Base-by-base conservation (phyloP, 2,888 invertebrate genomes). In the Chesias legatella region DNA sequence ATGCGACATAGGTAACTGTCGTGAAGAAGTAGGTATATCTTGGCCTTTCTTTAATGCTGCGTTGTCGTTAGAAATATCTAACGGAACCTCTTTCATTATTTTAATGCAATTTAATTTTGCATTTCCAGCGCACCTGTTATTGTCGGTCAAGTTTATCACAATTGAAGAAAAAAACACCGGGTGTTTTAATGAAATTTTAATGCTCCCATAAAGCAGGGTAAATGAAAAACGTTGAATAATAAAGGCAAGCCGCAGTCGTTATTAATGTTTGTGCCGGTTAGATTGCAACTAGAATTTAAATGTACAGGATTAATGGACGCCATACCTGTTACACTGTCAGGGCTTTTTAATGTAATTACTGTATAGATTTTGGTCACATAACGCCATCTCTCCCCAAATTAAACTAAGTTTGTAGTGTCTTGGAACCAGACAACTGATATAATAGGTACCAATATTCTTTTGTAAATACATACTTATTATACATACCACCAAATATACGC, bases 181-280 rank as follows among this genome's bases (percentile, higher is more conserved):
- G 34, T 36, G 29, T 45, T 49, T 51, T 50, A 58, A 59, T 54
- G 46, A 51, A 48, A 56, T 41, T 39, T 44, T 52, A 51, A 56
- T 52, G 46, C 52, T 42, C 36, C 47, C 56, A 56, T 61, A 61
- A 66, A 63, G 51, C 44, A 42, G 41, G 51, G 53, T 56, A 55
- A 63, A 63, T 63, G 56, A 63, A 63, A 64, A 59, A 58, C 48
- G 48, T 37, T 45, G 53, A 50, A 56, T 52, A 52, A 55, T 51
- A 55, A 52, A 52, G 34, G 48, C 43, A 36, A 52, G 41, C 38
- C 17, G 53, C 34, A 35, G 22, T 44, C 25, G 48, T 57, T 54
- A 56, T 61, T 58, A 58, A 56, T 58, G 56, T 46, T 49, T 43
- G 43, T 51, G 21, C 32, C 32, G 36, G 44, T 37, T 48, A 44